Base-by-base conservation (phyloP, 2,888 invertebrate species). In the Coleophora deauratella region DNA sequence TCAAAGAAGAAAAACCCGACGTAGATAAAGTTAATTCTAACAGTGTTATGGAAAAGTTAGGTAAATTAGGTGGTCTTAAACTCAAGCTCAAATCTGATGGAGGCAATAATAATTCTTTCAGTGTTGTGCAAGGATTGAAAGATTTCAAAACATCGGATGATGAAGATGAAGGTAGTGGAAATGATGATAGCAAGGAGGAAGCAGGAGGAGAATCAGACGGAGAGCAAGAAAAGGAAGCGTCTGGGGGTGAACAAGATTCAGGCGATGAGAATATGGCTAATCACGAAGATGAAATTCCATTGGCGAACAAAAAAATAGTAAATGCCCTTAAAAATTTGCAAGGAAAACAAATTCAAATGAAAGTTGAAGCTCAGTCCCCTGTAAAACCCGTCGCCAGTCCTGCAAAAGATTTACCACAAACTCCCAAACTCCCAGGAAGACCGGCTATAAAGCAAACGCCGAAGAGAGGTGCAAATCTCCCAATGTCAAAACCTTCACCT, bases 21-120 rank as follows among this genome's bases (percentile, higher is more conserved):
- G 3, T 52, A 9, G 67, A 68, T n/a, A 50, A 60, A 43, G 21
- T 21, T 21, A 62, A 51, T 15, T 43, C 55, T 28, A 56, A 21
- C 6, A 21, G 54, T 37, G 62, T 78, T 0, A 67, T 84, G 65
- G 66, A 78, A 57, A 82, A 76, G 52, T 53, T 85, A 38, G 84
- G 74, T 1, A 67, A 74, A 49, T 64, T 84, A 11, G 85, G 85
- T n/a, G 81, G 82, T 2, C 75, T 85, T 11, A 85, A 85, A 60
- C 59, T 85, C 1, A 85, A 84, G 55, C 52, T 85, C 3, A 85
- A 79, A 60, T 78, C 75, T n/a, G 82, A 82, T 45, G 82, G 84
- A 0, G 66, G 50, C 47, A 77, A 75, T 47, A 45, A 67, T 1
- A 82, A 77, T 49, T 71, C 70, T 1, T 84, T 85, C 44, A 79